Conservation (phyloP, 2,113 vertebrate species). For the Anoplopoma fimbria region DNA sequence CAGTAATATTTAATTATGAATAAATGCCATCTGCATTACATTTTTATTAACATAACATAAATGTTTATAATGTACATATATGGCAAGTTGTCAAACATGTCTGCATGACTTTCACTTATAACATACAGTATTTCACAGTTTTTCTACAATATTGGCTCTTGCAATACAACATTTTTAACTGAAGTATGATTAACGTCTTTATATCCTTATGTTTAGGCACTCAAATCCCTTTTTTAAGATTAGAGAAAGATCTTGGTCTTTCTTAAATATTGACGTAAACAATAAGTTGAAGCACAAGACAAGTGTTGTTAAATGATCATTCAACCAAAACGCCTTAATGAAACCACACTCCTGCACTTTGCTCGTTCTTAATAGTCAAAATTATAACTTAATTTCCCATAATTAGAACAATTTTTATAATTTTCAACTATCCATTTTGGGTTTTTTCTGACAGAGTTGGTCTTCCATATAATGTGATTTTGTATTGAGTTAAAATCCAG, state of each 20-base stretch:
- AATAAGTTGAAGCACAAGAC: not conserved
- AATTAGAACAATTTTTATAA: no score
- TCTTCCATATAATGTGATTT: not conserved
- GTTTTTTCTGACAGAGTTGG: not conserved
- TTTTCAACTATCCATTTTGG: accelerated
- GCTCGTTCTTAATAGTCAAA: no score
- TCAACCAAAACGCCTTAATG: not conserved
- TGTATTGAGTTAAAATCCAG: not conserved
- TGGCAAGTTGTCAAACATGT: no score
- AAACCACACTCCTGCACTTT: not conserved
- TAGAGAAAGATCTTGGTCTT: no score
- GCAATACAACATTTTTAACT: not conserved
- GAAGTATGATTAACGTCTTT: not conserved
- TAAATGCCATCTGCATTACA: no score
- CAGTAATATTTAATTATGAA: no score
- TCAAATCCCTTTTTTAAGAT: not conserved
- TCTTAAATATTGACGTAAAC: not conserved
- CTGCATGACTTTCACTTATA: no score
- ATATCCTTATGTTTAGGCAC: not conserved
- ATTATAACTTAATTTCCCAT: not conserved
- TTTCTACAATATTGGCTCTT: not conserved
- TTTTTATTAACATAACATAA: not conserved
- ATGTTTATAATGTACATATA: not conserved
- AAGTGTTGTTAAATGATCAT: not conserved
- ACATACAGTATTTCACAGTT: no score